Evolutionary conservation across 2,888 invertebrate species (phyloP).

Genomic region (Pegoplata infirma): DNA sequence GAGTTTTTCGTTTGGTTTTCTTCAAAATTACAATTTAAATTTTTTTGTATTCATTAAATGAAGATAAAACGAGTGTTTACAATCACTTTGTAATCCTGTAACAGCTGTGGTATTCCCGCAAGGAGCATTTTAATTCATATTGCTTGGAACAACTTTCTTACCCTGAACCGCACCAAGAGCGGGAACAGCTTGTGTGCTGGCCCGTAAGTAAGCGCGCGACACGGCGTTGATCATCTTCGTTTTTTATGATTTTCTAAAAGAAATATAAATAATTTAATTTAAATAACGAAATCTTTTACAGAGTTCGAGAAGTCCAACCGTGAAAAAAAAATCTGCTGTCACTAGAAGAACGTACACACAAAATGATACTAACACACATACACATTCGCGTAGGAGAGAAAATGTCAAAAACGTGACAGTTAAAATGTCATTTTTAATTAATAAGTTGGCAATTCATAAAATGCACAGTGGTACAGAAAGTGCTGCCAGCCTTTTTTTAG

Average conservation of each 20-base stretch:
- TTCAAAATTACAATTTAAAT: not conserved
- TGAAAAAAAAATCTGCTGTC: conserved; percentile 38
- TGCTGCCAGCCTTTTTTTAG: too few relatives aligned
- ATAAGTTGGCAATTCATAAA: conserved; percentile 12
- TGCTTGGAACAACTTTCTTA: conserved; percentile 78
- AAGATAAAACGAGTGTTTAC: conserved; percentile 33
- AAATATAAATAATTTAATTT: conserved; percentile 20
- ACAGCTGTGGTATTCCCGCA: conserved; percentile 81
- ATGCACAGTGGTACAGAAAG: too few relatives aligned
- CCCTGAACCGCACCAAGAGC: conserved; percentile 79
- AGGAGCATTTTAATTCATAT: conserved; percentile 79
- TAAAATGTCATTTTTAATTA: not conserved
- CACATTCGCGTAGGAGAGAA: not conserved
- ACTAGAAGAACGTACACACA: conserved; percentile 24
- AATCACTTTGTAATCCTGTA: conserved; percentile 81
- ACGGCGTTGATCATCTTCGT: conserved; percentile 83
- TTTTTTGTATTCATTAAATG: not conserved
- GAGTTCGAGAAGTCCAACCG: conserved; percentile 40
- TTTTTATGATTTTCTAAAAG: conserved; percentile 33
- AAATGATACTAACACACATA: conserved; percentile 19
- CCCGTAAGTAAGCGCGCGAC: conserved; percentile 81
- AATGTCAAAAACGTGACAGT: conserved; percentile 24
- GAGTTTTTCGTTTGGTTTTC: not conserved
- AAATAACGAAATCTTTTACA: conserved; percentile 26
- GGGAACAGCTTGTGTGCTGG: conserved; percentile 83